Base-by-base conservation (phyloP, 2,888 invertebrate genomes). In the Agrotis exclamationis region DNA sequence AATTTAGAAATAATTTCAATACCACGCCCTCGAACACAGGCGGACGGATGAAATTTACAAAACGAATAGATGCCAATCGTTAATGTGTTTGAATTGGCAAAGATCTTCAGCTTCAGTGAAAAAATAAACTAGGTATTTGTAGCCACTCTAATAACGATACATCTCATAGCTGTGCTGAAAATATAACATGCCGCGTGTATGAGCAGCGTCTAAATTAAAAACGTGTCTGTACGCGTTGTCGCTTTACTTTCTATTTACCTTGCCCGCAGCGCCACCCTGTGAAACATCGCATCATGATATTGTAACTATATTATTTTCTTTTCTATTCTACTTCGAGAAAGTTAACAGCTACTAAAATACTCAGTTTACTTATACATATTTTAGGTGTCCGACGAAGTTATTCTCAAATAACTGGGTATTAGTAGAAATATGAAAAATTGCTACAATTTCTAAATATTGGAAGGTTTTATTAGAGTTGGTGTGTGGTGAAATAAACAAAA, bases 191-290 rank as follows among this genome's bases (percentile, higher is more conserved):
- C 94, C 91, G 89, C 86, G 88, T 90, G 90, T 88, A 83, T 85
- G 85, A 85, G 85, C 87, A 84, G 85, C 83, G 81, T 87, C 90
- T 91, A 91, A 91, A 86, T 85, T 80, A 85, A 92, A 92, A 91
- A 92, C 85, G 86, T 89, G 83, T 88, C 84, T 74, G 80, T 81
- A 84, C 86, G 76, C 86, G 83, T 86, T 80, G 78, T 84, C 70
- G 83, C 76, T 85, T 82, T 85, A 84, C 84, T 79, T 76, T 80
- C 84, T 88, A 90, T 88, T 96, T 96, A 96, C 96, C 96, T 96
- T 96, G 88, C 91, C 93, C 87, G 94, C 94, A 85, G 92, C 95
- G 86, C 95, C 94, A 87, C 96, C 96, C 96, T 96, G 96, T 91
- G 95, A 90, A 94, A 86, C 78, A 85, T 85, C 83, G 88, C 86